phyloP scores from a whole-genome alignment of 2,113 vertebrate species.

The Syngnathus scovelli region DNA sequence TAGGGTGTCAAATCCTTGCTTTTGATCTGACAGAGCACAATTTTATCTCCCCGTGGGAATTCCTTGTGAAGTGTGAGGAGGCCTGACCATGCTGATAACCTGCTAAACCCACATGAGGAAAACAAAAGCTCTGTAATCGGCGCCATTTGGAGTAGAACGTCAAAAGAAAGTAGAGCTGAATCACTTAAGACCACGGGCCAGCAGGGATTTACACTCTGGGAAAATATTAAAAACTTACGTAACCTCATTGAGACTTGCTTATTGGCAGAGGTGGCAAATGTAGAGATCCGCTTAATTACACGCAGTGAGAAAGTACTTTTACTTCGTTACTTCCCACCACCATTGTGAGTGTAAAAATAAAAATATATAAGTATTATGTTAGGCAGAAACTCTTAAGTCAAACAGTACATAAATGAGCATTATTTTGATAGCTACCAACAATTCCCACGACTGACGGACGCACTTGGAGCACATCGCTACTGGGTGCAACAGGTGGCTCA shows the following conservation, averaged over 20 bases:
- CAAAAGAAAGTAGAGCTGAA: not conserved
- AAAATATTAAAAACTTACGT: slow-evolving; percentile 34
- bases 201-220: slow-evolving; percentile 35
- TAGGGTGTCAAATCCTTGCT: slow-evolving; percentile 29
- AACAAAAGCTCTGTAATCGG: slow-evolving; percentile 1
- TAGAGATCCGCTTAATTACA: no score
- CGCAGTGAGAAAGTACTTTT: not conserved
- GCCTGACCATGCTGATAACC: not conserved
- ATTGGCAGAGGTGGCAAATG: not conserved
- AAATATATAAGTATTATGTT: no score
- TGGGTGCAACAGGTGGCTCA: slow-evolving; percentile 54
- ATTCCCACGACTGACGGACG: slow-evolving; percentile 19
- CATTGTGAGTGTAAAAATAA: no score
- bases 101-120: not conserved
- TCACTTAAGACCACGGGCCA: not conserved
- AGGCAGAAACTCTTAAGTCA: not conserved
- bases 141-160: not conserved
- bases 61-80: slow-evolving; percentile 9
- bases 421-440: not conserved
- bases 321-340: not conserved
- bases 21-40: slow-evolving; percentile 30
- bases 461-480: slow-evolving; percentile 23
- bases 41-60: slow-evolving; percentile 25
- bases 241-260: slow-evolving; percentile 24
- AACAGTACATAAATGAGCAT: not conserved